A percentile compares a stretch with the other conserved stretches of the same genome.
These are phyloP conservation scores for Epirrhoe tristata DNA, from an alignment of 2,888 invertebrate species.

Conservation along the genomic window DNA sequence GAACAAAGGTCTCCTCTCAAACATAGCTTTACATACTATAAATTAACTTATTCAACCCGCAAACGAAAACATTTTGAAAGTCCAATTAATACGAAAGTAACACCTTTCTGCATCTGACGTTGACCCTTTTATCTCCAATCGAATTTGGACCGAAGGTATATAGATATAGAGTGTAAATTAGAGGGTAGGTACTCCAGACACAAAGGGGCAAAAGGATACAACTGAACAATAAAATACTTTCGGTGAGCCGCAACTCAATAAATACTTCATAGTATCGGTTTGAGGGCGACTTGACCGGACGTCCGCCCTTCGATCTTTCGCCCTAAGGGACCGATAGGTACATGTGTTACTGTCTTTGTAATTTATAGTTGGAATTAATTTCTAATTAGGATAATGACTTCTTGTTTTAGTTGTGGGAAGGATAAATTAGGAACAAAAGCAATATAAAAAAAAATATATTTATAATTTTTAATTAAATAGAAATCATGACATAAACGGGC, in stretches of 20 bases:
- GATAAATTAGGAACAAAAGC: conserved; percentile 15
- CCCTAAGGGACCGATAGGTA: conserved; percentile 63
- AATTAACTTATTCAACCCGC: conserved; percentile 65
- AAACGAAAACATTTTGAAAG: conserved; percentile 71
- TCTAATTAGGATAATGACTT: conserved; percentile 50
- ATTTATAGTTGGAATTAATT: conserved; percentile 55
- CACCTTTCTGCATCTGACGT: conserved; percentile 62
- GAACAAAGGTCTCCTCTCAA: conserved; percentile 28
- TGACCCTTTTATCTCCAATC: conserved; percentile 42
- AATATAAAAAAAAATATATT: not conserved
- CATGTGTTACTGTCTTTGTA: conserved; percentile 63
- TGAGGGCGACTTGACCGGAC: conserved; percentile 78
- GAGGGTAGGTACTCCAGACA: conserved; percentile 42
- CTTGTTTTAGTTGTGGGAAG: conserved; percentile 37
- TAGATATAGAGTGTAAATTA: conserved; percentile 47
- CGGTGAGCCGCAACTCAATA: conserved; percentile 83
- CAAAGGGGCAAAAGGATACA: conserved; percentile 71
- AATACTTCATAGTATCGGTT: conserved; percentile 84
- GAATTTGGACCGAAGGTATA: conserved; percentile 44
- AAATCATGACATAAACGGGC: too few relatives aligned
- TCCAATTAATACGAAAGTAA: conserved; percentile 73
- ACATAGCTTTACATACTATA: conserved; percentile 38
- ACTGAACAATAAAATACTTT: conserved; percentile 81
- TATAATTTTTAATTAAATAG: not conserved
- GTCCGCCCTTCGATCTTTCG: conserved; percentile 79